Evolutionary conservation across 1,140 invertebrate species (phyloP), one percentile per base, ranked within the genome.

Genomic region (Pachyrhynchus sulphureomaculatus): DNA sequence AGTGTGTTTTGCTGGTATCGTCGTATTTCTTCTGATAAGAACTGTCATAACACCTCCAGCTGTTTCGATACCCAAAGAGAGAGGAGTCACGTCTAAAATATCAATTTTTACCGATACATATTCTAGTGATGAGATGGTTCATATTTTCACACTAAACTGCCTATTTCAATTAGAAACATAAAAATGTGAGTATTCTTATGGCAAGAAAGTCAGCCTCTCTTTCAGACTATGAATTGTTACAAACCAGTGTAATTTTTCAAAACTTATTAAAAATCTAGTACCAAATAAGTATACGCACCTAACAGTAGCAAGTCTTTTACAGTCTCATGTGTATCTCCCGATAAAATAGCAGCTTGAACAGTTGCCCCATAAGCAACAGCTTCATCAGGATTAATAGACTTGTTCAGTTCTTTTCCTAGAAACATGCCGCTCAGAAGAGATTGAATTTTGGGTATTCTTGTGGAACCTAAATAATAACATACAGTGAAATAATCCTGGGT

Each of bases 351-450:
- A 41, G 88, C 89, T 45, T 91, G 84, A 2, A 87, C 81, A 4
- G 85, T 86, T 17, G 88, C 88, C 6, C 88, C 88, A 70, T 89
- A 90, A 9, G 88, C 88, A 0, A 90, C 88, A 24, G 88, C 88
- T 68, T 90, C 88, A 69, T 91, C 88, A 5, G 88, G 88, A 69
- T 88, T 87, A 64, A 87, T 88, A 1, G 81, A 82, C 65, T 84
- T 85, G 75, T 87, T 88, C 32, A 89, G 66, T 62, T 87, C 83
- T 63, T 86, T 88, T 0, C 86, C 87, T 45, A 64, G 47, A 76
- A 89, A 89, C 72, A 86, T 86, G 39, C 85, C 81, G 42, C 75
- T 73, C 0, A 82, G 62, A 2, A 86, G 51, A 32, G 80, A 78
- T 51, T 86, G 83, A 39, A 86, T 81, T 67, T 83, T 83, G 1